Conservation (phyloP, 2,797 vertebrate species). For the Malacoraja senta region DNA sequence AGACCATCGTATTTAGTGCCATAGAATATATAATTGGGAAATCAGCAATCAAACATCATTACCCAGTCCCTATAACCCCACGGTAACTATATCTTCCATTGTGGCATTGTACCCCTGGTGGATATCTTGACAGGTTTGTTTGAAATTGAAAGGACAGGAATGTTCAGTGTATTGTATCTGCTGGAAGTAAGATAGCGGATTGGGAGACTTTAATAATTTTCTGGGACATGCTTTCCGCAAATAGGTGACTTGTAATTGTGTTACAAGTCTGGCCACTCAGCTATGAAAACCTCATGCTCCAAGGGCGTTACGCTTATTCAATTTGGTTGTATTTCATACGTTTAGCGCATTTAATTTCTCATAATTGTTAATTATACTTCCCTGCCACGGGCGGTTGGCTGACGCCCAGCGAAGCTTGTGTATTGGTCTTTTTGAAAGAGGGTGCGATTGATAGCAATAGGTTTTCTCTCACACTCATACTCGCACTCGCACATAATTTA, state of each 20-base stretch:
- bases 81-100: not conserved
- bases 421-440: conserved; percentile 55
- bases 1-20: not conserved
- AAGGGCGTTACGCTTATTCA: not conserved
- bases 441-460: not conserved
- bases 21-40: not conserved
- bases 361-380: not conserved
- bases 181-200: not conserved
- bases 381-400: not conserved
- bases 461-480: not conserved
- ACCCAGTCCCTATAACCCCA: not conserved
- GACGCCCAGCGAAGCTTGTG: conserved; percentile 49
- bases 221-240: not conserved
- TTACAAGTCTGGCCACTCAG: not conserved
- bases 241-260: not conserved
- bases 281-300: not conserved
- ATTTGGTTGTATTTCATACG: not conserved
- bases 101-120: not conserved
- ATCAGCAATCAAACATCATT: not conserved
- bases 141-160: not conserved
- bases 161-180: not conserved
- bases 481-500: conserved; percentile 58
- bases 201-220: not conserved
- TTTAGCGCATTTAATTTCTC: not conserved
- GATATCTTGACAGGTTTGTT: not conserved